Evolutionary conservation across 2,797 vertebrate species (phyloP), one percentile per base, ranked within the genome.

Genomic region (Nasua narica): DNA sequence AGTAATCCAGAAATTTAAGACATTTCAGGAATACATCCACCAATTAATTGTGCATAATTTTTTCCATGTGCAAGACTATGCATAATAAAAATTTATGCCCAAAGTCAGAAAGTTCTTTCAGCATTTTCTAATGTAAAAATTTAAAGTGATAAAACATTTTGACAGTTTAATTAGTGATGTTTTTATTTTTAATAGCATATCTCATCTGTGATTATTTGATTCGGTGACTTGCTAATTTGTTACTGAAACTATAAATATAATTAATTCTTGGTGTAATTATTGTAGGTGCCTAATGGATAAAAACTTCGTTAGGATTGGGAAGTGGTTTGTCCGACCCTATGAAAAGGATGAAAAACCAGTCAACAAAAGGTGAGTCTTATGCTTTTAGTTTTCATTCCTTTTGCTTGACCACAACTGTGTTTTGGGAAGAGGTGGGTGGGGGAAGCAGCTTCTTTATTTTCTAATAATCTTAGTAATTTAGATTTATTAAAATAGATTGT

Each of bases 201-300:
- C 29, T 88, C 23, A 46, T 76, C 74, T 90, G 86, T 15, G 27
- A 46, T 65, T 95, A 89, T 65, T 74, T 93, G 27, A 85, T 94
- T 96, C 54, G 93, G 67, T 77, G 37, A 91, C 25, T 46, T 90
- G 15, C 15, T 89, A 62, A 88, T 94, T 96, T 96, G 29, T 46
- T 5, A 40, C 9, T 94, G 29, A 70, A 93, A 82, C 48, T 79
- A 29, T 95, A 87, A 82, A 96, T 85, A 16, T 97, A 89, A 82
- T 97, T 97, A 89, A 82, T 97, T 90, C 78, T 97, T 96, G 43
- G 96, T 98, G 69, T 90, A 83, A 94, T 98, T 65, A 94, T 98
- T 98, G 46, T 98, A 99, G 99, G 98, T 99, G 99, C 98, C 98
- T 99, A 98, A 99, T 99, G 99, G 99, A 99, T 98, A 99, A 99